Evolutionary conservation across 2,797 vertebrate species (phyloP), one percentile per base, ranked within the genome.

Genomic region (Setipinna tenuifilis): DNA sequence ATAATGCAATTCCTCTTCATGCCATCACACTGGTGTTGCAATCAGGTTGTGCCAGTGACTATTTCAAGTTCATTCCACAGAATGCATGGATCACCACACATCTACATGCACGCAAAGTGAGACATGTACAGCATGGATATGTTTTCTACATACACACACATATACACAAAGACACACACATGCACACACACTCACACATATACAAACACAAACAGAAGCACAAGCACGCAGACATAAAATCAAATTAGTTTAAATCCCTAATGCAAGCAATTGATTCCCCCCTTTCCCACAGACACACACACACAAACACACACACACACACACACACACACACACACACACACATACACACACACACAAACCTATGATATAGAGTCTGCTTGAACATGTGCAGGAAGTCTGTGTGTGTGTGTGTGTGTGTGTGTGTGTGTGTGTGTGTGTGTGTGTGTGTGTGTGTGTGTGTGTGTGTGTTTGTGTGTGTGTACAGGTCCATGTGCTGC

Each of bases 1-100:
- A 85, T 83, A 90, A 84, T 83, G 68, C 71, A 88, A 75, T 84
- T 41, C 44, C 80, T 71, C 16, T 78, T 75, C 35, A 6, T 44
- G 31, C 31, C 68, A 75, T 41, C 68, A 75, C 31, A 44, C 31
- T 44, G 71, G 21, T 78, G 71, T 78, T 78, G 35, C 35, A 78
- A 44, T 41, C 71, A 41, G 35, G 3, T 75, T 35, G 6, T 54
- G 28, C 28, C 31, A 75, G n/a, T 65, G n/a, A 17, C 58, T 59
- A 19, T 17, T 59, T 3, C 17, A n/a, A 59, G 35, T 44, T 78
- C 35, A 2, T 6, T 16, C 31, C 25, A 41, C 28, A 25, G n/a
- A n/a, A 31, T 28, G 62, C 62, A 35, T 75, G 6, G 28, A 17
- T 19, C 31, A 16, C 11, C 17, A 31, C 28, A 75, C 31, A 14